Percentiles rank a stretch among this genome's conserved stretches.
These are phyloP conservation scores for Toxotes lorentzi DNA, from an alignment of 2,797 vertebrate genomes.

Conservation along the genomic window DNA sequence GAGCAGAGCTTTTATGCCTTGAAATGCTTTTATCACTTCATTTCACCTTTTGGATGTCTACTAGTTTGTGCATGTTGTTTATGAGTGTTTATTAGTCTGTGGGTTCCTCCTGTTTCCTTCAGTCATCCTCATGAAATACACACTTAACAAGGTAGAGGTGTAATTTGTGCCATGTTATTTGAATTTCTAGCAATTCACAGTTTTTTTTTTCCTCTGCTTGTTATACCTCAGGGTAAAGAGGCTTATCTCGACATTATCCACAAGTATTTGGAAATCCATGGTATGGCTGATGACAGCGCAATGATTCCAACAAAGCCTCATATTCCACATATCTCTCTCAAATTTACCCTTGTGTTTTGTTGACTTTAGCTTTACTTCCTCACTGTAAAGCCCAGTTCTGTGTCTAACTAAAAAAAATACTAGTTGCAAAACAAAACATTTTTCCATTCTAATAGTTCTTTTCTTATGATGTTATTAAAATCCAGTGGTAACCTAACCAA, in stretches of 20 bases:
- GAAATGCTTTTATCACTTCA: background rate
- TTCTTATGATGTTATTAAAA: no score
- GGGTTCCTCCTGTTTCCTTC: background rate
- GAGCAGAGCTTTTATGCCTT: background rate
- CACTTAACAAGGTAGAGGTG: background rate
- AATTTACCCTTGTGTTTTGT: background rate
- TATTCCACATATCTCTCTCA: background rate
- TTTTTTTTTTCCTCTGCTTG: background rate
- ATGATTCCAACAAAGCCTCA: conserved; percentile 76
- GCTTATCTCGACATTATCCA: conserved; percentile 89
- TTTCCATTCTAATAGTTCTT: no score
- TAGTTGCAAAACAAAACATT: no score
- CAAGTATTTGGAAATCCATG: conserved; percentile 89
- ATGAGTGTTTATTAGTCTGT: background rate
- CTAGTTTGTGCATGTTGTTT: background rate
- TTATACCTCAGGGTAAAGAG: conserved; percentile 83
- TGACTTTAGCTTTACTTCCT: background rate
- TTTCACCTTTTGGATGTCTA: background rate
- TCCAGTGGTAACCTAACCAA: no score
- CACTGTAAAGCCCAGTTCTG: no score
- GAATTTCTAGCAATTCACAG: background rate
- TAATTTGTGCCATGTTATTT: background rate
- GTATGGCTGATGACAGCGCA: conserved; percentile 83
- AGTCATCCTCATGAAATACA: background rate
- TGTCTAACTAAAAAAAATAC: background rate